Percentiles rank a stretch among this genome's conserved stretches.
These are phyloP conservation scores for Oncorhynchus clarkii DNA, from an alignment of 2,113 vertebrate genomes.

Conservation along the genomic window DNA sequence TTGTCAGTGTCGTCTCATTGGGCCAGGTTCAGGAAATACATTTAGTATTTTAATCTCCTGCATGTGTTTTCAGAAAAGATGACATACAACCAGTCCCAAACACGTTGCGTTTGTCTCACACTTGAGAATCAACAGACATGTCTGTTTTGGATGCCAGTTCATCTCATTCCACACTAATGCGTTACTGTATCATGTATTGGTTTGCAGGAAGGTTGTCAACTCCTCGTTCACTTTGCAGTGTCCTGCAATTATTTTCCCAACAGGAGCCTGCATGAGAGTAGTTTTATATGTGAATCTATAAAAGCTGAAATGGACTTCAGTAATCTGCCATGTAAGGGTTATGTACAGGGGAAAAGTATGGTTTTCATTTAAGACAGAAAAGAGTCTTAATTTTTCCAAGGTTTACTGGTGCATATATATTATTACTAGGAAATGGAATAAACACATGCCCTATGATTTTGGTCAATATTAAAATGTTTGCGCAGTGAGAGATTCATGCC, in stretches of 20 bases:
- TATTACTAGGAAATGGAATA: conserved; percentile 46
- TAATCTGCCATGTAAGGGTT: conserved; percentile 9
- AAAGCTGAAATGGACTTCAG: conserved; percentile 26
- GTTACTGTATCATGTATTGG: conserved; percentile 10
- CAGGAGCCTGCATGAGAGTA: not conserved
- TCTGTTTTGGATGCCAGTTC: not conserved
- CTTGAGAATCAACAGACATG: not conserved
- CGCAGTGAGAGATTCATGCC: conserved; percentile 28
- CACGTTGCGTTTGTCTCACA: not conserved
- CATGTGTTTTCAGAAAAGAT: no score
- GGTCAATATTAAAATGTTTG: conserved; percentile 39
- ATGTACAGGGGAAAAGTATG: conserved; percentile 18
- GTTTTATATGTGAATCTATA: conserved; percentile 27
- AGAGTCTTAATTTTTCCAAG: conserved; percentile 43
- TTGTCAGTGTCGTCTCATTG: conserved; percentile 20
- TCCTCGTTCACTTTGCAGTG: conserved; percentile 19
- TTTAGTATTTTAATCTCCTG: no score
- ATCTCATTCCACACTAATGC: not conserved
- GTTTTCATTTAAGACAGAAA: conserved; percentile 26
- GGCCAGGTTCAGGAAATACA: no score
- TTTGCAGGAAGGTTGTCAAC: conserved; percentile 23
- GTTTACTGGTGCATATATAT: conserved; percentile 30
- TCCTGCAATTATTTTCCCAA: conserved; percentile 23
- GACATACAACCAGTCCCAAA: not conserved
- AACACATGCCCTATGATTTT: conserved; percentile 34